These are phyloP conservation scores for Lucilia cuprina DNA, from an alignment of 1,140 invertebrate genomes.

Conservation along the genomic window DNA sequence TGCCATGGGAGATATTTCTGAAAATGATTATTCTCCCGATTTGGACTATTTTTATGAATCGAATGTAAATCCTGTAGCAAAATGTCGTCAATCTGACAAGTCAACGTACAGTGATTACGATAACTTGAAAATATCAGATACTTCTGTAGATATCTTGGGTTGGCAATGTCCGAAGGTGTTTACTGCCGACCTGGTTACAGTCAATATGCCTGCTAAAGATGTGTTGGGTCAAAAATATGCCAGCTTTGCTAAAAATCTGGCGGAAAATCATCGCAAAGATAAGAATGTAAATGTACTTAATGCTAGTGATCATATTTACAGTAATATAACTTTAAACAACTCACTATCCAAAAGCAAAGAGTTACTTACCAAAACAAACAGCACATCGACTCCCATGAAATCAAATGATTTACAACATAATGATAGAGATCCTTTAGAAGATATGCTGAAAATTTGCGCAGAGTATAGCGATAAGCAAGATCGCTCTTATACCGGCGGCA, in stretches of 20 bases:
- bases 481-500: slow-evolving; percentile 35
- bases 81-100: not conserved
- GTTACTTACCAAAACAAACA: slow-evolving; percentile 56
- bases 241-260: slow-evolving; percentile 66
- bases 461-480: slow-evolving; percentile 83
- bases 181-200: slow-evolving; percentile 75
- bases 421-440: slow-evolving; percentile 78
- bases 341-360: slow-evolving; percentile 23
- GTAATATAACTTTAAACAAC: not conserved
- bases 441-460: slow-evolving; percentile 90
- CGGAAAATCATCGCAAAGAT: slow-evolving; percentile 59
- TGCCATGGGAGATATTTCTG: slow-evolving; percentile 47
- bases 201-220: slow-evolving; percentile 80
- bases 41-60: slow-evolving; percentile 56
- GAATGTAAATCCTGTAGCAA: slow-evolving; percentile 43
- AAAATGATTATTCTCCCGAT: slow-evolving; percentile 26
- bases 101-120: slow-evolving; percentile 18
- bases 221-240: slow-evolving; percentile 71
- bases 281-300: slow-evolving; percentile 56
- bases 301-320: slow-evolving; percentile 38
- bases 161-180: slow-evolving; percentile 77
- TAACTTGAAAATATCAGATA: not conserved
- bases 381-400: slow-evolving; percentile 65
- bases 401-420: slow-evolving; percentile 65
- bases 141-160: slow-evolving; percentile 62